Percentiles rank a stretch among this genome's conserved stretches.
Conservation (phyloP, 2,888 invertebrate genomes). For the Myopa testacea region DNA sequence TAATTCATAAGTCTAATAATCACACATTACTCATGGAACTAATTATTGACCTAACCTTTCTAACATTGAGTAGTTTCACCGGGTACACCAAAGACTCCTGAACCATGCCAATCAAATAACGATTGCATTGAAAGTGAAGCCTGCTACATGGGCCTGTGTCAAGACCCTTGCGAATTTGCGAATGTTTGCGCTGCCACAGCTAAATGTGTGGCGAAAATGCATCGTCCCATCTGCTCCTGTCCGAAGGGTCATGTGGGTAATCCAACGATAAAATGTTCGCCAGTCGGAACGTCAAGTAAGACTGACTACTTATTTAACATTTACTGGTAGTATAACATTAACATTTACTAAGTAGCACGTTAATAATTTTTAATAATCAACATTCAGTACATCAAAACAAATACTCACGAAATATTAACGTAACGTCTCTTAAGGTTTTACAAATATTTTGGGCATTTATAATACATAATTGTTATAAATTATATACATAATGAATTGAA, state of each 20-base stretch:
- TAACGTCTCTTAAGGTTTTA: neutral
- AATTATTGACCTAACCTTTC: constrained; percentile 41
- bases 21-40: constrained; percentile 22
- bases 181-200: constrained; percentile 81
- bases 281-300: constrained; percentile 80
- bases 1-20: constrained; percentile 40
- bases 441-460: neutral
- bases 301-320: constrained; percentile 49
- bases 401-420: constrained; percentile 26
- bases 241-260: constrained; percentile 85
- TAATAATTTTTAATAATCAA: constrained; percentile 34
- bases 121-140: constrained; percentile 87
- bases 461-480: neutral
- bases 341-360: constrained; percentile 27
- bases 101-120: constrained; percentile 84
- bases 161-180: constrained; percentile 86
- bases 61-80: constrained; percentile 73
- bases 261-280: constrained; percentile 83
- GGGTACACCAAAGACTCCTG: constrained; percentile 78
- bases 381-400: constrained; percentile 40
- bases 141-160: constrained; percentile 85
- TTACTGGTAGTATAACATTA: too few species aligned
- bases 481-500: neutral
- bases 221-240: constrained; percentile 85
- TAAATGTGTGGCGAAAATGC: constrained; percentile 83